These are phyloP conservation scores for Sminthopsis crassicaudata DNA, from an alignment of 2,113 vertebrate genomes.

Conservation along the genomic window DNA sequence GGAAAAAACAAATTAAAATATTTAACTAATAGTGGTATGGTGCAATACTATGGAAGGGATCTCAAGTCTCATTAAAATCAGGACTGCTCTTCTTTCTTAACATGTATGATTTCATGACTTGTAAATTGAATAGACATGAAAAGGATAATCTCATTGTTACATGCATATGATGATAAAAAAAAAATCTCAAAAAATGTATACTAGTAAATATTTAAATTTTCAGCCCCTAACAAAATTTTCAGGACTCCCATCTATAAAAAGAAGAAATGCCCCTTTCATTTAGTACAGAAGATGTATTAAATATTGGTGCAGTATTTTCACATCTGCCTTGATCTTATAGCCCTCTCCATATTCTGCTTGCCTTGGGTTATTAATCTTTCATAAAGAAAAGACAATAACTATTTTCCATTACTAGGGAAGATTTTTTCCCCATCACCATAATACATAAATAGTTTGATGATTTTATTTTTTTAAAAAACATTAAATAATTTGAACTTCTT, in stretches of 20 bases:
- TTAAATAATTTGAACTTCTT: background rate
- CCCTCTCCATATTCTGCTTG: background rate
- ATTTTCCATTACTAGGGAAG: background rate
- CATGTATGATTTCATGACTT: background rate
- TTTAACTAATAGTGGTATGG: constrained; percentile 73
- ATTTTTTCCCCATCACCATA: background rate
- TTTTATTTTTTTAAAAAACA: background rate
- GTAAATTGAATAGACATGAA: background rate
- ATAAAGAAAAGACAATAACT: background rate
- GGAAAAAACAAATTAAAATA: constrained; percentile 63
- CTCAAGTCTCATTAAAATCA: constrained; percentile 65
- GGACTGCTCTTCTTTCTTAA: constrained; percentile 61
- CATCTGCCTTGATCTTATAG: background rate
- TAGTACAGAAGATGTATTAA: background rate
- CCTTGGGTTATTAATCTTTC: background rate
- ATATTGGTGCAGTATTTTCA: background rate
- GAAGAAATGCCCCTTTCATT: background rate
- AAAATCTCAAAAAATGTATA: background rate
- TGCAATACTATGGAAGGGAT: background rate
- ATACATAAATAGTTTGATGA: background rate
- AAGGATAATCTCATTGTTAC: background rate
- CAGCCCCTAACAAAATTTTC: background rate
- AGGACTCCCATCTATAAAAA: background rate
- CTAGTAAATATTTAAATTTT: background rate
- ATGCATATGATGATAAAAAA: background rate